Conservation (phyloP, 1,140 invertebrate genomes). For the Cotesia vestalis region DNA sequence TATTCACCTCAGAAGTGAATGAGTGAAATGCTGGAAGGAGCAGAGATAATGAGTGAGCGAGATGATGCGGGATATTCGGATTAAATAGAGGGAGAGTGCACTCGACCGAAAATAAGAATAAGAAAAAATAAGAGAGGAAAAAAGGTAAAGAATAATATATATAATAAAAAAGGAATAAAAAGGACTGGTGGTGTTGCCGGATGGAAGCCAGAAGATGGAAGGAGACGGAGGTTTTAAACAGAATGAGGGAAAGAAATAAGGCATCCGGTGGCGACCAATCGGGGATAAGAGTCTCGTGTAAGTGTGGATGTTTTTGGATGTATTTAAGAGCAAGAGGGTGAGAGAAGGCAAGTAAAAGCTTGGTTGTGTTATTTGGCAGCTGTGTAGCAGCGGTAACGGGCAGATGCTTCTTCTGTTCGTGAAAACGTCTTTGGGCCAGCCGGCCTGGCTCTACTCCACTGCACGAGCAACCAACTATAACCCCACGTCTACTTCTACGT, state of each 20-base stretch:
- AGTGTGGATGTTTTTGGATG: background rate
- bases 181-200: background rate
- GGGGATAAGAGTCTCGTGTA: background rate
- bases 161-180: conserved; percentile 8
- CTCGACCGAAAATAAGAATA: background rate
- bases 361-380: conserved; percentile 63
- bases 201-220: conserved; percentile 12
- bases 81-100: conserved; percentile 30
- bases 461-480: background rate
- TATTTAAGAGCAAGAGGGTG: conserved; percentile 39
- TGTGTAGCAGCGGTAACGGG: conserved; percentile 54
- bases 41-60: conserved; percentile 4
- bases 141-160: conserved; percentile 1
- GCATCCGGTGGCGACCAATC: conserved; percentile 11
- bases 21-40: background rate
- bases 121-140: conserved; percentile 9
- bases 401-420: conserved; percentile 56
- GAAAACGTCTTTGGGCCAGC: conserved; percentile 57
- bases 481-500: background rate
- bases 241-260: conserved; percentile 30
- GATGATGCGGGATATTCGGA: conserved; percentile 17
- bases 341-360: conserved; percentile 40
- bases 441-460: conserved; percentile 40
- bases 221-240: conserved; percentile 9
- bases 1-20: conserved; percentile 1